Percentiles rank a stretch among this genome's conserved stretches.
Conservation (phyloP, 2,888 invertebrate genomes). For the Habrosyne pyritoides region DNA sequence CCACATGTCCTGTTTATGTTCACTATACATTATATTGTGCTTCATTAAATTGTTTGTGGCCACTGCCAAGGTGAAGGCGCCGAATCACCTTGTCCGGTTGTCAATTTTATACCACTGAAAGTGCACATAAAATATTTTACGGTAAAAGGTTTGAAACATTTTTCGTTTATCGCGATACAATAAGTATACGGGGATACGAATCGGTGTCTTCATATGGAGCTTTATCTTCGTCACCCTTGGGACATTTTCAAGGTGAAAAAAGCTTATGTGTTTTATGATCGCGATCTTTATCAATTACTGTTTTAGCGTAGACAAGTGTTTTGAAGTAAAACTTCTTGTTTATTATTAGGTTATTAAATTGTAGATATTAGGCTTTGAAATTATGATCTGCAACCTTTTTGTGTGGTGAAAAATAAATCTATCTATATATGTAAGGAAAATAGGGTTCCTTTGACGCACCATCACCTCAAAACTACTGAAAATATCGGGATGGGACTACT, state of each 20-base stretch:
- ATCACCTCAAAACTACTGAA: too few relatives aligned
- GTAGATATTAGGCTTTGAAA: too few relatives aligned
- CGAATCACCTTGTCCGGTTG: constrained; percentile 16
- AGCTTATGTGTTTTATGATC: not conserved
- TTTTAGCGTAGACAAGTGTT: too few relatives aligned
- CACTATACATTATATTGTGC: not conserved
- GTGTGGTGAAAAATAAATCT: too few relatives aligned
- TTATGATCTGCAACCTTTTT: too few relatives aligned
- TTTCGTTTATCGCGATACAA: constrained; percentile 32
- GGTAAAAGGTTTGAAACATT: constrained; percentile 47
- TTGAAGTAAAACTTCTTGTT: not conserved
- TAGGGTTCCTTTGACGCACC: too few relatives aligned
- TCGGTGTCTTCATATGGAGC: not conserved
- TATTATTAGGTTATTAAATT: not conserved
- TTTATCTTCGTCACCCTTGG: not conserved
- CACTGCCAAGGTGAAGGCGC: constrained; percentile 26
- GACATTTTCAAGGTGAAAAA: not conserved
- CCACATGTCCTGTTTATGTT: not conserved
- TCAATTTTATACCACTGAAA: constrained; percentile 33
- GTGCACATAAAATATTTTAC: constrained; percentile 45
- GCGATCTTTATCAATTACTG: not conserved
- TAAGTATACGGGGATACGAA: not conserved
- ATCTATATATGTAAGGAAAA: too few relatives aligned
- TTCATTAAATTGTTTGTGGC: constrained; percentile 15
- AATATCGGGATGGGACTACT: too few relatives aligned